These are phyloP conservation scores for Sebastes elongatus DNA, from an alignment of 2,797 vertebrate genomes.

Conservation along the genomic window DNA sequence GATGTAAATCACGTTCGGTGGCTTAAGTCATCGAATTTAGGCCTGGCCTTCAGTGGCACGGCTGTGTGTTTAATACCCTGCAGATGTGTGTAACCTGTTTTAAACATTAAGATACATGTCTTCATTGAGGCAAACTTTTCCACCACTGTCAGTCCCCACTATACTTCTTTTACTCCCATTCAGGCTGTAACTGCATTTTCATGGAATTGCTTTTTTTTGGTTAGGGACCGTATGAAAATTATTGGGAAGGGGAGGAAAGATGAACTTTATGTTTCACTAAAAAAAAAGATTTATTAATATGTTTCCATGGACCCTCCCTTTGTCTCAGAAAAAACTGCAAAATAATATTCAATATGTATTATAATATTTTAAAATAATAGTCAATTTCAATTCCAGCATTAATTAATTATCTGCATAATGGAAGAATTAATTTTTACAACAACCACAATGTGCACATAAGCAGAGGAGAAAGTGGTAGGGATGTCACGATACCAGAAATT, in stretches of 20 bases:
- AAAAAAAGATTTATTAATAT: not conserved
- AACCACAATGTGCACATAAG: not conserved
- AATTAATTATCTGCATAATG: not conserved
- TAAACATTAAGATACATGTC: conserved; percentile 39
- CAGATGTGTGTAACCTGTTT: conserved; percentile 53
- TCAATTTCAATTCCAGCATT: not conserved
- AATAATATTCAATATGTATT: not conserved
- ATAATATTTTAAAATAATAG: not conserved
- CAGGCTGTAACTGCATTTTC: not conserved
- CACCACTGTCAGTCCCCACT: not conserved
- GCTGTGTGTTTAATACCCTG: conserved; percentile 36
- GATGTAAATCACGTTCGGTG: conserved; percentile 53
- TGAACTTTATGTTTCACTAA: not conserved
- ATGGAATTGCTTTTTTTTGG: not conserved
- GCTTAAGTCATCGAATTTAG: conserved; percentile 40
- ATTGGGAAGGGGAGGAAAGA: not conserved
- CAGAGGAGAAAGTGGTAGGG: not conserved
- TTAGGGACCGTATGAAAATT: not conserved
- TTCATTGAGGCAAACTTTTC: not conserved
- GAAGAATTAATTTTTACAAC: not conserved
- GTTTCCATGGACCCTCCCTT: too few species aligned
- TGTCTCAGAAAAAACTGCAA: too few species aligned
- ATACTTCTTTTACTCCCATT: not conserved
- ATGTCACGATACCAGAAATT: not conserved
- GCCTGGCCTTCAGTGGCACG: conserved; percentile 17